These are phyloP conservation scores for Eumacrocentrus americanus DNA, from an alignment of 2,888 invertebrate genomes.

Conservation along the genomic window DNA sequence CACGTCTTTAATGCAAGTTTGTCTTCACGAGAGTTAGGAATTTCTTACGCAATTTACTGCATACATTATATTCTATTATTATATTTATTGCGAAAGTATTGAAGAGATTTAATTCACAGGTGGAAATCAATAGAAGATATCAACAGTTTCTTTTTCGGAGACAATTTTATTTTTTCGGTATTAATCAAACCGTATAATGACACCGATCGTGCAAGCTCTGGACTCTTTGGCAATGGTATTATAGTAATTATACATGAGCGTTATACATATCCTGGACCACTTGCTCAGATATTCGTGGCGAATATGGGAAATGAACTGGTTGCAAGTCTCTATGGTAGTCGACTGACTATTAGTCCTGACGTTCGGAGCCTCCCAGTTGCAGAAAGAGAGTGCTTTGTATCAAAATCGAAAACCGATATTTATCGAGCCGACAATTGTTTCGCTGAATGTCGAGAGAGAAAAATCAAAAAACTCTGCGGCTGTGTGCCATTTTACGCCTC, in stretches of 20 bases:
- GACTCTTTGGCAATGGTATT: conserved; percentile 42
- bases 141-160: conserved; percentile 39
- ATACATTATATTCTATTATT: no score
- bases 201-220: conserved; percentile 39
- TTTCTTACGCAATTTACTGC: no score
- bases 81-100: no score
- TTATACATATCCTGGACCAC: conserved; percentile 48
- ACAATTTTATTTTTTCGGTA: conserved; percentile 40
- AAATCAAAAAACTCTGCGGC: conserved; percentile 45
- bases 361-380: conserved; percentile 33
- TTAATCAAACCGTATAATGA: conserved; percentile 37
- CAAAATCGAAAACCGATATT: conserved; percentile 37
- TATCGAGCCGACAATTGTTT: conserved; percentile 54
- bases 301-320: conserved; percentile 40
- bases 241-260: conserved; percentile 54
- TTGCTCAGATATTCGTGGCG: conserved; percentile 40
- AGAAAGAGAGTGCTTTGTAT: conserved; percentile 46
- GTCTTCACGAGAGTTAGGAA: no score
- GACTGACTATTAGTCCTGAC: conserved; percentile 40
- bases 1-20: no score
- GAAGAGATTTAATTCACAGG: no score
- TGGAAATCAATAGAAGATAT: conserved; percentile 24
- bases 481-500: conserved; percentile 55
- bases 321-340: conserved; percentile 37
- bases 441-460: conserved; percentile 46